Conservation (phyloP, 2,113 vertebrate genomes). For the Benitochromis conjunctus region DNA sequence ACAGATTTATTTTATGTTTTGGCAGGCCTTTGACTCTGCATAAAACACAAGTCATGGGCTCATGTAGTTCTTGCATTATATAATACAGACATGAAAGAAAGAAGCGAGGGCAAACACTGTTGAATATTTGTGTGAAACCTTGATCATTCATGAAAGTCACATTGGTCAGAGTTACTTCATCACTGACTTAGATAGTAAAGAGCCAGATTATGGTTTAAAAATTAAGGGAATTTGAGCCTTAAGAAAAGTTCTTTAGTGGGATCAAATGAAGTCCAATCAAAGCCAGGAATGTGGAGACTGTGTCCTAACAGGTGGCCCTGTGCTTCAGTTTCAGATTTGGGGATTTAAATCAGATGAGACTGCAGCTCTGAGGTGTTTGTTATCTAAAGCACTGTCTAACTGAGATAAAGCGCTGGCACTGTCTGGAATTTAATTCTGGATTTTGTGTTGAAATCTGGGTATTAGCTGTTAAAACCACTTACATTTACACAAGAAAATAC, state of each 20-base stretch:
- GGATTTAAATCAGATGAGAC: background rate
- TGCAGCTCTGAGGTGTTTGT: background rate
- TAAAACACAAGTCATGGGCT: background rate
- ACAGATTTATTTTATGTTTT: background rate
- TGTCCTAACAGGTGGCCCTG: background rate
- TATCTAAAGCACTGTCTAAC: background rate
- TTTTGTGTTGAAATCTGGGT: background rate
- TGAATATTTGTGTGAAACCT: background rate
- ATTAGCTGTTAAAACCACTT: background rate
- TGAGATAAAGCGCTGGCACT: background rate
- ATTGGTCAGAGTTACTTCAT: background rate
- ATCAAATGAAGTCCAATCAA: background rate
- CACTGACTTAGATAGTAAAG: background rate
- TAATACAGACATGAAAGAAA: background rate
- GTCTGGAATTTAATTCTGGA: background rate
- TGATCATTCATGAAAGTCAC: background rate
- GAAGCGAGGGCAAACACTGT: background rate
- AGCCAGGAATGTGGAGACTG: background rate
- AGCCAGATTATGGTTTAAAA: background rate
- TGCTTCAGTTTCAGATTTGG: background rate
- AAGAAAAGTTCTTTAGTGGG: background rate
- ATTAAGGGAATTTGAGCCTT: background rate
- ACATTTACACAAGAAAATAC: background rate
- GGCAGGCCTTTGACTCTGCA: background rate
- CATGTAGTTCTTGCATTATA: background rate